Evolutionary conservation across 2,113 vertebrate genomes (phyloP), one percentile per base, ranked within the genome.

Genomic region (Syngnathus typhle): DNA sequence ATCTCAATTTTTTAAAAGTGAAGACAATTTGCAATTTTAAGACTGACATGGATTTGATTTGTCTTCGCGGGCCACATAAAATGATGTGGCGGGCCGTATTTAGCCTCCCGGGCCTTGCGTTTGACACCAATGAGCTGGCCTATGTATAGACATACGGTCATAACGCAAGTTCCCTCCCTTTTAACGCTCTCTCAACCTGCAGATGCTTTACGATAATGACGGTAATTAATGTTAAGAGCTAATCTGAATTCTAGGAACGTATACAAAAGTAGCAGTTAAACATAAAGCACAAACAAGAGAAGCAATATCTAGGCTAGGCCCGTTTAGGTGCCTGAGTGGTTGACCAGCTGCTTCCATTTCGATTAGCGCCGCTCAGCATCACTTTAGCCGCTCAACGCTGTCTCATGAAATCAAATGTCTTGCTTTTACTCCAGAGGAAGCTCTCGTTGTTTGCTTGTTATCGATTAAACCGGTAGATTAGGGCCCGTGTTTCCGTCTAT

Each of bases 371-470:
- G 19, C 49, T 51, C 49, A 9, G 18, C 19, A 46, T 67, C 64
- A 58, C 68, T 69, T 67, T 49, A 64, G 52, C 61, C 43, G 69
- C 70, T 63, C 65, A 32, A 79, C 70, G 51, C n/a, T 10, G 27
- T 54, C 67, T 64, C 43, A 10, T 63, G 43, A 70, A 65, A 67
- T 77, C 65, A 68, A 67, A 51, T 69, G 23, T 51, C 37, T 41
- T 39, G 43, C 51, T 70, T 61, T 62, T 8, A 39, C 46, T 67
- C 41, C 36, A 43, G 59, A 77, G 72, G 77, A 79, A 79, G 74
- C 74, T 27, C 47, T 74, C 1, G 13, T 86, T 81, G 86, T 88
- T 86, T 61, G 9, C 70, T 16, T 5, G 9, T 10, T 21, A 84
- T 85, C 44, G 82, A 86, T 84, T 70, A 19, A 60, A 32, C 27